Evolutionary conservation across 2,113 vertebrate genomes (phyloP).

Genomic region (Onychorhynchus coronatus): DNA sequence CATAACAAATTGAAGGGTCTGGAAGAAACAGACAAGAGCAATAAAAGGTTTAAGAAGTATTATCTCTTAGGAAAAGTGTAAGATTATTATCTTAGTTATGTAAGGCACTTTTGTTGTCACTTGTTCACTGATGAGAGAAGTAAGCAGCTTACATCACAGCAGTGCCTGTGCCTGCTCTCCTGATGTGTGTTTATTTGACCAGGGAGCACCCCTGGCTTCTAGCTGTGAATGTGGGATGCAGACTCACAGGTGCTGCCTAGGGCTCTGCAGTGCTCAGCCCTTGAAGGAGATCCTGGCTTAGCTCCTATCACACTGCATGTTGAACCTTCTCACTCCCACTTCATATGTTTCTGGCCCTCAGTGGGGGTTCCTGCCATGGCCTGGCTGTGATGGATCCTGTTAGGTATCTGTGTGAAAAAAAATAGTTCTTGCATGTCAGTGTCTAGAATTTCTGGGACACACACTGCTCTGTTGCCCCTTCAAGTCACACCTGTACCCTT

Average conservation of each 20-base stretch:
- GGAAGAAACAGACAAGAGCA: background rate
- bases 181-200: background rate
- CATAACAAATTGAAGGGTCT: background rate
- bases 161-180: background rate
- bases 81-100: background rate
- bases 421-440: background rate
- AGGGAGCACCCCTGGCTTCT: background rate
- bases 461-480: background rate
- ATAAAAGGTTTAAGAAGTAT: background rate
- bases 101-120: background rate
- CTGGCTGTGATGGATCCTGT: background rate
- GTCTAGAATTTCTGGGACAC: background rate
- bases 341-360: background rate
- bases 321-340: background rate
- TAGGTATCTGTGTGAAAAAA: background rate
- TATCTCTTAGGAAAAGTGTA: background rate
- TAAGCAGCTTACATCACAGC: background rate
- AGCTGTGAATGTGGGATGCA: fast-evolving
- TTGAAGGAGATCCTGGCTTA: background rate
- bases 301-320: background rate
- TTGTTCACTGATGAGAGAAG: background rate
- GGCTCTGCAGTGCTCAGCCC: background rate
- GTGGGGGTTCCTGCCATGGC: background rate
- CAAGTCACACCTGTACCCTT: background rate
- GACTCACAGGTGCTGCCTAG: background rate